These are phyloP conservation scores for Nibea albiflora DNA, from an alignment of 2,113 vertebrate genomes.

Conservation along the genomic window DNA sequence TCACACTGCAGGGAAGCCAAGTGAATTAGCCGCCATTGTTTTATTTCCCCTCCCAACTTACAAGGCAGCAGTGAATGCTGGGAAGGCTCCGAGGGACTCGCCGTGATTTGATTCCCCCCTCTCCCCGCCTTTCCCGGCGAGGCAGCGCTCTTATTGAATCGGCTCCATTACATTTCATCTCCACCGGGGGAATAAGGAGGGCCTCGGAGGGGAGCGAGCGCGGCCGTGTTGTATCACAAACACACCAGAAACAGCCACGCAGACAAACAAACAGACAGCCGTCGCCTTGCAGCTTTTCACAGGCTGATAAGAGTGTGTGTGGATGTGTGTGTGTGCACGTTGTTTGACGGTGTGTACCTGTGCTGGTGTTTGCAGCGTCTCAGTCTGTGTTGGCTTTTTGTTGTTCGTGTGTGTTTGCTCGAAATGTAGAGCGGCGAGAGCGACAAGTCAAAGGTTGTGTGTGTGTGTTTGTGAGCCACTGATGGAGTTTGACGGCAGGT, in stretches of 20 bases:
- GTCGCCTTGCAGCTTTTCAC: conserved; percentile 27
- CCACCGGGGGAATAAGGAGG: conserved; percentile 62
- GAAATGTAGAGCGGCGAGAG: conserved; percentile 6
- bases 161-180: conserved; percentile 79
- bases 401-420: conserved; percentile 16
- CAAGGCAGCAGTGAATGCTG: conserved; percentile 60
- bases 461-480: conserved; percentile 9
- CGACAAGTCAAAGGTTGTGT: conserved; percentile 39
- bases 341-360: not conserved
- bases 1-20: conserved; percentile 29
- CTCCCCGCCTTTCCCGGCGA: conserved; percentile 44
- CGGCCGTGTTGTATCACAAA: conserved; percentile 57
- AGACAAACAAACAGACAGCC: conserved; percentile 53
- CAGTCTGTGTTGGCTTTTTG: not conserved
- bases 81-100: conserved; percentile 70
- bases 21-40: conserved; percentile 72
- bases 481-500: conserved; percentile 10
- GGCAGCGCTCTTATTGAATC: conserved; percentile 76
- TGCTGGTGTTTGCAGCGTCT: not conserved
- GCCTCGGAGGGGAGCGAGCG: conserved; percentile 19
- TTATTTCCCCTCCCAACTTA: conserved; percentile 33
- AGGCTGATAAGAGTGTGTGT: conserved; percentile 40
- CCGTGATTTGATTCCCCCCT: conserved; percentile 71
- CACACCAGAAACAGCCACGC: conserved; percentile 32
- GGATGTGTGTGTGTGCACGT: conserved; percentile 1